Base-by-base conservation (phyloP, 2,113 vertebrate species). In the Machaerirhynchus nigripectus region DNA sequence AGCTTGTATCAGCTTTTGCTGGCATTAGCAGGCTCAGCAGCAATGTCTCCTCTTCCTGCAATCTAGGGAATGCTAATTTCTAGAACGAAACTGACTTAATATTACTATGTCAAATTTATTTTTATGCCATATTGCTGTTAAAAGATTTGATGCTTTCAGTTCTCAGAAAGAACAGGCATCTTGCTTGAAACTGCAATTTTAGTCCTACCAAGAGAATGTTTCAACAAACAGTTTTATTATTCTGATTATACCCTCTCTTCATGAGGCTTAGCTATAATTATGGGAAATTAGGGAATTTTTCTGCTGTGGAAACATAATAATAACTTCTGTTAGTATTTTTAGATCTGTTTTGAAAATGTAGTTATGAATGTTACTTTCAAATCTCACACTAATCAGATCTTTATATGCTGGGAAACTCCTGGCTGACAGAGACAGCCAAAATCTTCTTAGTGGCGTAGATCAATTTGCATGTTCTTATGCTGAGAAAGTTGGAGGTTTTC, bases 271-370 rank as follows among this genome's bases (percentile, higher is more conserved):
- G 33, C 27, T 92, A 26, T 93, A 93, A 96, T 95, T 91, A 76
- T 59, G 78, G 81, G 70, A 89, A 94, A 93, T 65, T 3, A 61
- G 69, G 74, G 53, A 84, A 47, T 42, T 28, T 82, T 89, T 89
- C 49, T 87, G 33, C 67, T 91, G 84, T 80, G 84, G 93, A 94
- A 93, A 31, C 78, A 67, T 93, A 95, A 97, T 91, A 69, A 77
- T 64, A 96, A 70, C 59, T 69, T 95, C 37, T 77, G 30, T n/a
- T 95, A 64, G 49, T 97, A 95, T 93, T 91, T 93, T 94, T 91
- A 95, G 74, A 39, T 46, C 40, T 42, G 8, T 67, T 88, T 76
- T 80, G 61, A 84, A 95, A 95, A 88, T 44, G 12, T 90, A 83
- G 12, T 10, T 87, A 90, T 77, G 33, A 87, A 74, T 30, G n/a